Evolutionary conservation across 2,888 invertebrate genomes (phyloP), one percentile per base, ranked within the genome.

Genomic region (Timandra comae): DNA sequence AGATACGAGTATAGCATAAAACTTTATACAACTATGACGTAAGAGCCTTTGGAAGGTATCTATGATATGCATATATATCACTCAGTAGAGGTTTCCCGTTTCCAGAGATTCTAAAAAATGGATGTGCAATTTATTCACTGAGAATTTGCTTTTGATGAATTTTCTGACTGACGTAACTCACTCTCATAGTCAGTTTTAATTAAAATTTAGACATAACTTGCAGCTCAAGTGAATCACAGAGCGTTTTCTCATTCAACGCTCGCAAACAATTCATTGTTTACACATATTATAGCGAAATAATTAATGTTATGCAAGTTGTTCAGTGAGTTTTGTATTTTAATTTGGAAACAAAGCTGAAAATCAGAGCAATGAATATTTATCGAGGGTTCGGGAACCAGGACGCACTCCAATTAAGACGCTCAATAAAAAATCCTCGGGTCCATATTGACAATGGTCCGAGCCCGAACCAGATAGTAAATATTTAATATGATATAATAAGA

Each of bases 341-440:
- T 64, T 66, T 62, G 46, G 53, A 41, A 63, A 61, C 57, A 52
- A 54, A 47, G 37, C 41, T 41, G 50, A 35, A 65, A 70, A 69
- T 67, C 64, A 58, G 57, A 61, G 52, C 56, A 60, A 64, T 72
- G 63, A 69, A 73, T 73, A 72, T 74, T 71, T 73, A 75, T 71
- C 46, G 56, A 37, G 42, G 46, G 35, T 43, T 49, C 44, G 41
- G 36, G 46, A 54, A 45, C 32, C 36, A 43, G 45, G 42, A 40
- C 45, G 51, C 52, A 50, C 47, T 63, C 52, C 51, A 64, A 67
- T 66, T 67, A 61, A 53, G 44, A 28, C 42, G 37, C 47, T 61
- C 46, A 46, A 60, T 63, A 61, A 59, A 56, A 59, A 60, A 45
- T 56, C 46, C 46, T 52, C 41, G 29, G 35, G 39, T 47, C 35